phyloP scores from a whole-genome alignment of 2,797 vertebrate genomes.

The Channa striata region DNA sequence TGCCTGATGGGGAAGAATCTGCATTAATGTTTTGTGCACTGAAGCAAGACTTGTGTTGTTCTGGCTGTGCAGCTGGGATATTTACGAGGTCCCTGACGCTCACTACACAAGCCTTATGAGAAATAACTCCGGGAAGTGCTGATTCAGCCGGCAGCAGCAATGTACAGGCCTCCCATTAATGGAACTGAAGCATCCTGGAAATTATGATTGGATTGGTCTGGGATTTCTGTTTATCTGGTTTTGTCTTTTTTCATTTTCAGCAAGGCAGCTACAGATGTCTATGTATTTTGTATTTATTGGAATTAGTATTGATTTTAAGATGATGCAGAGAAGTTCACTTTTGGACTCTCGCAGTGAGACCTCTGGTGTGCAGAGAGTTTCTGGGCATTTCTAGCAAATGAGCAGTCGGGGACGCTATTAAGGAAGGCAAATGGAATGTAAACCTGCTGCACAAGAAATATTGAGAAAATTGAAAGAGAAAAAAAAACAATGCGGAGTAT shows the following conservation, averaged over 20 bases:
- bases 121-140: constrained; percentile 74
- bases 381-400: constrained; percentile 31
- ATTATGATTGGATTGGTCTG: constrained; percentile 67
- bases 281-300: constrained; percentile 30
- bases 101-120: constrained; percentile 66
- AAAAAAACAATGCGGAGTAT: not conserved
- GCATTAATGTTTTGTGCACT: constrained; percentile 60
- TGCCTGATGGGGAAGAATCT: constrained; percentile 45
- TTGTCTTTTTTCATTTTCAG: constrained; percentile 52
- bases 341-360: constrained; percentile 2
- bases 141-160: constrained; percentile 70
- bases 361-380: constrained; percentile 25
- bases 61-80: constrained; percentile 65
- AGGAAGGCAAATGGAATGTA: constrained; percentile 42
- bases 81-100: constrained; percentile 73
- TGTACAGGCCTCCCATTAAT: constrained; percentile 55
- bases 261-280: constrained; percentile 8
- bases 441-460: constrained; percentile 35
- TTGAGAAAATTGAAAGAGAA: constrained; percentile 1
- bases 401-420: constrained; percentile 39
- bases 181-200: constrained; percentile 63
- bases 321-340: constrained; percentile 11
- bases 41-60: constrained; percentile 61
- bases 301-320: constrained; percentile 61
- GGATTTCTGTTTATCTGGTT: constrained; percentile 56